These are phyloP conservation scores for Sebastes nivosus DNA, from an alignment of 2,797 vertebrate species.

Conservation along the genomic window DNA sequence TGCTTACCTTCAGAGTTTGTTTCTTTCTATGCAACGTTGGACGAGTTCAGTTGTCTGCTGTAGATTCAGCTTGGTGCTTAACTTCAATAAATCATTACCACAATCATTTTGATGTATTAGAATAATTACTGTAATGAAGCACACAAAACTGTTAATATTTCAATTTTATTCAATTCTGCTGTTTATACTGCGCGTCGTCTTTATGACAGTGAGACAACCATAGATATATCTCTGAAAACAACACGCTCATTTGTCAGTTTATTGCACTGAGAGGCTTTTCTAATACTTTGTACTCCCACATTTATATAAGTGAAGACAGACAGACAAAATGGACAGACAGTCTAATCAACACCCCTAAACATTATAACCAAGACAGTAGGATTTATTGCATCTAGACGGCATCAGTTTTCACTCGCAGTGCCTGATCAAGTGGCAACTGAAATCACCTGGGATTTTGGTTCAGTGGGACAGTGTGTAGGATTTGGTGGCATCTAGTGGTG, in stretches of 20 bases:
- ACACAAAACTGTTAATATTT: no score
- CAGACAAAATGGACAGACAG: no score
- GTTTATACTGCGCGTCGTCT: no score
- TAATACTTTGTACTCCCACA: background rate
- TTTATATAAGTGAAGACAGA: background rate
- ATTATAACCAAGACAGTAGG: background rate
- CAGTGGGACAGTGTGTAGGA: background rate
- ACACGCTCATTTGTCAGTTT: background rate
- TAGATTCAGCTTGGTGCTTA: background rate
- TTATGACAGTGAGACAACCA: background rate
- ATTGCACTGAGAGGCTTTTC: background rate
- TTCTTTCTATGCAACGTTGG: slow-evolving; percentile 14
- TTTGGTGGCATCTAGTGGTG: background rate
- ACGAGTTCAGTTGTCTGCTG: background rate
- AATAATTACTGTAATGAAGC: background rate
- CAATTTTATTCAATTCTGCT: no score
- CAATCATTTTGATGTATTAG: background rate
- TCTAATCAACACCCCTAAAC: background rate
- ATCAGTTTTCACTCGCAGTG: background rate
- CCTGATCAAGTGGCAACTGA: background rate
- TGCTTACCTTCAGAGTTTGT: background rate
- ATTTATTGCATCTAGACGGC: background rate
- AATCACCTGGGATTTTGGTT: background rate
- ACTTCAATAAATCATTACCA: slow-evolving; percentile 9
- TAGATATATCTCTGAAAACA: background rate